These are phyloP conservation scores for Eilema caniola DNA, from an alignment of 2,888 invertebrate genomes.

Conservation along the genomic window DNA sequence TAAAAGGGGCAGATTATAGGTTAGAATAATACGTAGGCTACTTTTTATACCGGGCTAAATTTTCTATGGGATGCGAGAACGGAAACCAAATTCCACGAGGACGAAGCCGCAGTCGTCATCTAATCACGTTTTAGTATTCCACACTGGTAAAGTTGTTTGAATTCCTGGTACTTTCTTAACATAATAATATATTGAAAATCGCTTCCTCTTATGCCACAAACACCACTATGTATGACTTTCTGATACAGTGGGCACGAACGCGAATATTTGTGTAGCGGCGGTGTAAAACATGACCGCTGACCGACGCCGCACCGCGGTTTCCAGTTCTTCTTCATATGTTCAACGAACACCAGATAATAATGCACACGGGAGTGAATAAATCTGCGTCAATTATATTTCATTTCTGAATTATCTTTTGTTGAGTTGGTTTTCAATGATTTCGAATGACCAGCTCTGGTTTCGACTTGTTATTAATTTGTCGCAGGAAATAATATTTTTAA, in stretches of 20 bases:
- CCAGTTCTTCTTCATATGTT: slow-evolving; percentile 48
- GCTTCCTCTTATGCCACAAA: slow-evolving; percentile 24
- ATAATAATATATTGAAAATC: not conserved
- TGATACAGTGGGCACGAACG: slow-evolving; percentile 75
- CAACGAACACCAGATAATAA: slow-evolving; percentile 42
- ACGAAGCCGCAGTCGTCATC: no score
- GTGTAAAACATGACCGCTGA: slow-evolving; percentile 67
- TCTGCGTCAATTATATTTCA: slow-evolving; percentile 2
- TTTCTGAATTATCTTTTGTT: not conserved
- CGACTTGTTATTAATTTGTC: not conserved
- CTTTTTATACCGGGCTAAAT: no score
- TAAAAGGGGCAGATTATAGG: no score
- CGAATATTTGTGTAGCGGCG: slow-evolving; percentile 69
- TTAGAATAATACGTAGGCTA: no score
- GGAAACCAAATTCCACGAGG: no score
- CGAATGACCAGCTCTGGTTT: not conserved
- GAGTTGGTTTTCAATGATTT: not conserved
- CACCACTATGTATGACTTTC: slow-evolving; percentile 69
- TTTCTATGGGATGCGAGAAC: no score
- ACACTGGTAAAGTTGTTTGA: not conserved
- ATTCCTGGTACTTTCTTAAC: not conserved
- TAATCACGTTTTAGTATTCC: not conserved
- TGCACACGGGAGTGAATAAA: slow-evolving; percentile 11
- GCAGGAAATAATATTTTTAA: not conserved
- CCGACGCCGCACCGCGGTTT: slow-evolving; percentile 48